A percentile compares a stretch with the other conserved stretches of the same genome.
These are phyloP conservation scores for Drosophila mimica DNA, from an alignment of 2,888 invertebrate genomes.

Conservation along the genomic window DNA sequence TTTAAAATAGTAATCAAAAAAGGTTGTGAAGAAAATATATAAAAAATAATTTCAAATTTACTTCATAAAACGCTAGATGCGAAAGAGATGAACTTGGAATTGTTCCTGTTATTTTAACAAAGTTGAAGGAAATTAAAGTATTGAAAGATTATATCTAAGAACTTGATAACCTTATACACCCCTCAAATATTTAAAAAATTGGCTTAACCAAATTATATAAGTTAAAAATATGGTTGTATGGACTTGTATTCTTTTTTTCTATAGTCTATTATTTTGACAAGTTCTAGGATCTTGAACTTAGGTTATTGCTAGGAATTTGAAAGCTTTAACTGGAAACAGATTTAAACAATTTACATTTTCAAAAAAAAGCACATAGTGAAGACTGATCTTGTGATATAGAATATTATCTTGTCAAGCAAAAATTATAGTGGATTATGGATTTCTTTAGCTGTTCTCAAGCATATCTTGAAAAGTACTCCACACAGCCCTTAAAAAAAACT, in stretches of 20 bases:
- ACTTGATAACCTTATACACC: not conserved
- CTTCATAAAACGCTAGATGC: not conserved
- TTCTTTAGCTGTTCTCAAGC: not conserved
- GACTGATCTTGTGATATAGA: not conserved
- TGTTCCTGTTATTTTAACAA: not conserved
- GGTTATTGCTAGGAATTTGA: not conserved
- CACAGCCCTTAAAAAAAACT: not conserved
- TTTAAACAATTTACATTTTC: not conserved
- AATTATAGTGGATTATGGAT: not conserved
- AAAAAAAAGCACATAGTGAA: not conserved
- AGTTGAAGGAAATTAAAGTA: not conserved
- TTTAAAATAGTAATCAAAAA: not conserved
- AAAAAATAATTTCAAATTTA: fast-evolving
- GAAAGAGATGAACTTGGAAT: not conserved
- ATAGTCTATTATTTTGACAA: not conserved
- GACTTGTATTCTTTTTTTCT: not conserved
- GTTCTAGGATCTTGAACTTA: not conserved
- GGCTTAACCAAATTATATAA: not conserved
- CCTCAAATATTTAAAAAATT: no score
- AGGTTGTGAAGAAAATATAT: not conserved
- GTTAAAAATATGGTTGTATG: no score
- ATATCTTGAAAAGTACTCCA: not conserved
- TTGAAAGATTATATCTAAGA: not conserved
- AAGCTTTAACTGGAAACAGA: not conserved
- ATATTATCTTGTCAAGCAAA: not conserved